These are phyloP conservation scores for Clarias platycephalus DNA, from an alignment of 2,797 vertebrate species.

Conservation along the genomic window DNA sequence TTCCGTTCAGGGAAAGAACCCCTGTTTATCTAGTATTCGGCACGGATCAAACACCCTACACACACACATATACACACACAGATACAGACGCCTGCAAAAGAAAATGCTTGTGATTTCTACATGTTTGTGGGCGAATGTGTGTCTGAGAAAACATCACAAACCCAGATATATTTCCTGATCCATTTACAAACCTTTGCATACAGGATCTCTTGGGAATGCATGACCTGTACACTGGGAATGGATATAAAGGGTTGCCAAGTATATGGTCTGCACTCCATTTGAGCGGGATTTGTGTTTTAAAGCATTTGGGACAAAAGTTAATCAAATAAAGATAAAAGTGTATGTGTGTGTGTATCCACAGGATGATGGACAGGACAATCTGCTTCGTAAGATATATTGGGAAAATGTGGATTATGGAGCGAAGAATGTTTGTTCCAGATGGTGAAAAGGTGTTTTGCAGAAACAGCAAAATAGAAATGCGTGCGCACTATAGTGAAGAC, in stretches of 20 bases:
- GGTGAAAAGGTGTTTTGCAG: neutral
- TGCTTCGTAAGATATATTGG: neutral
- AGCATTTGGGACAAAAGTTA: no score
- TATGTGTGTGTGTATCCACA: no score
- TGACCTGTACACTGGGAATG: neutral
- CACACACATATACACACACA: slow-evolving; percentile 45
- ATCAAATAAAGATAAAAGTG: no score
- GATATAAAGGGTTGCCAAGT: neutral
- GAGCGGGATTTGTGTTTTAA: no score
- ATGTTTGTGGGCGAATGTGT: neutral
- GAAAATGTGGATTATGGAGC: neutral
- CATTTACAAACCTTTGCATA: neutral
- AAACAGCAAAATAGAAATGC: neutral
- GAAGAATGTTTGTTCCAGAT: neutral
- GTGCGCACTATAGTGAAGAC: neutral
- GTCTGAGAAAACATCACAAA: neutral
- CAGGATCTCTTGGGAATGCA: neutral
- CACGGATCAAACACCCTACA: slow-evolving; percentile 65
- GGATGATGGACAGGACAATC: neutral
- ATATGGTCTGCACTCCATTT: no score
- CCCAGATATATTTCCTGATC: neutral
- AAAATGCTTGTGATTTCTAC: neutral
- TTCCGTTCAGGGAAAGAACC: slow-evolving; percentile 64
- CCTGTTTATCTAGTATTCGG: slow-evolving; percentile 57
- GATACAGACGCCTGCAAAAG: neutral